Evolutionary conservation across 2,113 vertebrate genomes (phyloP), one percentile per base, ranked within the genome.

Genomic region (Phalacrocorax pelagicus): DNA sequence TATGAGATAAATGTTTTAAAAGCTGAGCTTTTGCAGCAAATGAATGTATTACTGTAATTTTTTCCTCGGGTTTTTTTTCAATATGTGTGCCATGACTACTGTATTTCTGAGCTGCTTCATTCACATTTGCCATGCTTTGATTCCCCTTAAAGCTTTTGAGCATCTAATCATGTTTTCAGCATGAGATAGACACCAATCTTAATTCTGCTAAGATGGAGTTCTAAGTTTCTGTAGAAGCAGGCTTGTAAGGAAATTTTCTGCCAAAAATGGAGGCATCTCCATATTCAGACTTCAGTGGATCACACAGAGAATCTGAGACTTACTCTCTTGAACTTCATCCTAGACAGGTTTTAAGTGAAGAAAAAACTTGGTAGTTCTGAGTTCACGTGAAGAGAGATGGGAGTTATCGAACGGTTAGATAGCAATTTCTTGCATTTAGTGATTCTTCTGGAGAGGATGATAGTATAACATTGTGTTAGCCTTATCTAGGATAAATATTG

Each of bases 401-500:
- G 20, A 72, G 9, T 80, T 94, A 55, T 11, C 38, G 55, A 72
- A 79, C 7, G 62, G n/a, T 66, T 81, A 49, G 77, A 52, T 10
- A 86, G 15, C 4, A 26, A 1, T 78, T 73, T 83, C 49, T 83
- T 86, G 34, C 22, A 42, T 81, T 59, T 78, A 29, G n/a, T 83
- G 42, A 49, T 88, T 49, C 32, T 73, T 66, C 46, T 88, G 52
- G 30, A 59, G 23, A 74, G 16, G 21, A 19, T 49, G 57, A 21
- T 51, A 46, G 38, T 27, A 11, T 29, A 80, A 77, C 11, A 38
- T 24, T 46, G 34, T 61, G 44, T 85, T 22, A 92, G 15, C 36
- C 62, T 95, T 93, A 86, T 88, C 85, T 93, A 90, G 21, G 70
- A 75, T 75, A 93, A 94, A 70, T 89, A 81, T 89, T 38, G 42